Evolutionary conservation across 1,140 invertebrate species (phyloP).

Genomic region (Heliconius melpomene): DNA sequence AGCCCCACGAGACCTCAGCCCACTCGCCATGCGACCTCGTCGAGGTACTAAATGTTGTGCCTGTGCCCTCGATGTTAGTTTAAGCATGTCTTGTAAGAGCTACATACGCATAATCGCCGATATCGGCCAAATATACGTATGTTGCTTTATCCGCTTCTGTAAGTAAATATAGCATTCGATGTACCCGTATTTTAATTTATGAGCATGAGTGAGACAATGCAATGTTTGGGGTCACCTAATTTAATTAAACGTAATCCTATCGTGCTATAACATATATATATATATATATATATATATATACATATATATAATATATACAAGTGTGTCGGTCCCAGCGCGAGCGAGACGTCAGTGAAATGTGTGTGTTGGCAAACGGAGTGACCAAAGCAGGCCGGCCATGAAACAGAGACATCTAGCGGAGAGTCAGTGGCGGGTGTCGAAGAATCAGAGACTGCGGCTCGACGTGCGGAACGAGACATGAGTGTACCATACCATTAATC

Average conservation of each 20-base stretch:
- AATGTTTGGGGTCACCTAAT: constrained; percentile 53
- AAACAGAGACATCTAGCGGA: constrained; percentile 68
- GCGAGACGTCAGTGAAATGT: constrained; percentile 47
- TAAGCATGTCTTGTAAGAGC: constrained; percentile 47
- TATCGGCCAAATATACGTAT: constrained; percentile 16
- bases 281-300: neutral
- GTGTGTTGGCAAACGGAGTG: constrained; percentile 67
- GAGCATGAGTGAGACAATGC: constrained; percentile 53
- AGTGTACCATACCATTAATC: constrained; percentile 43
- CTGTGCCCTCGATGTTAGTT: constrained; percentile 52
- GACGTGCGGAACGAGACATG: constrained; percentile 77
- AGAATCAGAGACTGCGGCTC: constrained; percentile 75
- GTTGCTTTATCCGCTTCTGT: constrained; percentile 37
- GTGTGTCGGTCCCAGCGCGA: constrained; percentile 28
- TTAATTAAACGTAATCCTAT: constrained; percentile 44
- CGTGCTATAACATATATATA: constrained; percentile 17
- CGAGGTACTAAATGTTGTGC: constrained; percentile 66
- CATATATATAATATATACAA: neutral
- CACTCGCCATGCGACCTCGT: constrained; percentile 69
- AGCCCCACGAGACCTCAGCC: constrained; percentile 55
- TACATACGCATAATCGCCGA: constrained; percentile 18
- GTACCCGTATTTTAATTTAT: constrained; percentile 46
- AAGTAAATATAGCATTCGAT: constrained; percentile 49
- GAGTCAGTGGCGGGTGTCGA: constrained; percentile 72
- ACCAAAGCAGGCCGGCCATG: constrained; percentile 77